phyloP scores from a whole-genome alignment of 2,888 invertebrate species.

The Pachydiplax longipennis region DNA sequence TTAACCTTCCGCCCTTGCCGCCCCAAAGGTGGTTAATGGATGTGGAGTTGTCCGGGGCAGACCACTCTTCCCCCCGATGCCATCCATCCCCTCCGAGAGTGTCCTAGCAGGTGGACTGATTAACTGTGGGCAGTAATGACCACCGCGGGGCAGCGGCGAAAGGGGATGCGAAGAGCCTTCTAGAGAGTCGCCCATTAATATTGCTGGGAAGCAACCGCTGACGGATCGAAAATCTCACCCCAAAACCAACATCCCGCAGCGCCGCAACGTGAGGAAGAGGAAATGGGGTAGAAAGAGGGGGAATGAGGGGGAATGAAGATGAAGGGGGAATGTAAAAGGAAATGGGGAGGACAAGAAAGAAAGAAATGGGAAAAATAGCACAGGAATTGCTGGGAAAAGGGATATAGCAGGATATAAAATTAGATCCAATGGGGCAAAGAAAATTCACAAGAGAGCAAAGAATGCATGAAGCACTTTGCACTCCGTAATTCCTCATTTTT shows the following conservation, averaged over 20 bases:
- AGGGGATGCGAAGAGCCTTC: not conserved
- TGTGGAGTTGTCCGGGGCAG: not conserved
- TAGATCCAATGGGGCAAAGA: too few species aligned
- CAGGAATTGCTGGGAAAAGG: too few species aligned
- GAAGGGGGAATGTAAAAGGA: too few species aligned
- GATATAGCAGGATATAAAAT: too few species aligned
- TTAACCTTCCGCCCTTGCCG: not conserved
- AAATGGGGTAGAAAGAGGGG: not conserved
- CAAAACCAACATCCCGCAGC: not conserved
- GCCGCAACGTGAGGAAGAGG: not conserved
- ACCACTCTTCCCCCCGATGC: not conserved
- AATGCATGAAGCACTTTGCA: too few species aligned
- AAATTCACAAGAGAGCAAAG: too few species aligned
- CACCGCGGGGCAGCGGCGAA: not conserved
- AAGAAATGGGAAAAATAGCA: too few species aligned
- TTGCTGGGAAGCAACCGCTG: not conserved
- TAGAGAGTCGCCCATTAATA: not conserved
- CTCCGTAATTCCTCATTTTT: too few species aligned
- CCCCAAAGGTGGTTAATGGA: not conserved
- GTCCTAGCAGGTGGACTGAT: not conserved
- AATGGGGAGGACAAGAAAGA: too few species aligned
- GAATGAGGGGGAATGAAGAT: too few species aligned
- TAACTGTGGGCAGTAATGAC: slow-evolving; percentile 1
- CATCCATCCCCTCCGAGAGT: not conserved
- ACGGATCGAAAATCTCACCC: not conserved